phyloP scores from a whole-genome alignment of 2,888 invertebrate species.

The Tetanocera ferruginea region DNA sequence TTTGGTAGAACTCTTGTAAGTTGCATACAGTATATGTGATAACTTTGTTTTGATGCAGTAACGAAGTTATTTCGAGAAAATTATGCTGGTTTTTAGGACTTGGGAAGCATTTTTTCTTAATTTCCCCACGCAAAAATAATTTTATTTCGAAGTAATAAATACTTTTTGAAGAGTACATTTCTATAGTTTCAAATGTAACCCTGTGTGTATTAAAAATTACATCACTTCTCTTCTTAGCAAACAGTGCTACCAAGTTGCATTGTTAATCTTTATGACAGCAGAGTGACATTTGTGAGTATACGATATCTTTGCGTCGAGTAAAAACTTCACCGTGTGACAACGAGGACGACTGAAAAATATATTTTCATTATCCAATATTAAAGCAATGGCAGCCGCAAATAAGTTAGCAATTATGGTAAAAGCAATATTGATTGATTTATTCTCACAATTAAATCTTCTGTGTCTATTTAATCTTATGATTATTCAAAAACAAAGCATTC shows the following conservation, averaged over 20 bases:
- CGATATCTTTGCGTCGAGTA: neutral
- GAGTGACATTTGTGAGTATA: neutral
- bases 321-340: conserved; percentile 5
- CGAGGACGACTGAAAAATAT: conserved; percentile 25
- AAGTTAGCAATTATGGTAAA: conserved; percentile 67
- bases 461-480: neutral
- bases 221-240: too few species aligned
- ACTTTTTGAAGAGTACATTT: too few species aligned
- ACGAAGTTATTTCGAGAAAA: too few species aligned
- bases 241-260: neutral
- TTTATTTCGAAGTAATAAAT: too few species aligned
- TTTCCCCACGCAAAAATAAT: too few species aligned
- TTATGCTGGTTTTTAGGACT: too few species aligned
- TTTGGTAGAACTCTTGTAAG: too few species aligned
- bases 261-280: neutral
- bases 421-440: conserved; percentile 33
- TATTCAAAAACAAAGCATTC: neutral
- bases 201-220: too few species aligned
- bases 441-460: neutral
- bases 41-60: too few species aligned
- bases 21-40: too few species aligned
- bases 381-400: conserved; percentile 64
- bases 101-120: too few species aligned
- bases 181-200: too few species aligned
- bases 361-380: conserved; percentile 3